These are phyloP conservation scores for Xiphydria camelus DNA, from an alignment of 2,888 invertebrate genomes.

Conservation along the genomic window DNA sequence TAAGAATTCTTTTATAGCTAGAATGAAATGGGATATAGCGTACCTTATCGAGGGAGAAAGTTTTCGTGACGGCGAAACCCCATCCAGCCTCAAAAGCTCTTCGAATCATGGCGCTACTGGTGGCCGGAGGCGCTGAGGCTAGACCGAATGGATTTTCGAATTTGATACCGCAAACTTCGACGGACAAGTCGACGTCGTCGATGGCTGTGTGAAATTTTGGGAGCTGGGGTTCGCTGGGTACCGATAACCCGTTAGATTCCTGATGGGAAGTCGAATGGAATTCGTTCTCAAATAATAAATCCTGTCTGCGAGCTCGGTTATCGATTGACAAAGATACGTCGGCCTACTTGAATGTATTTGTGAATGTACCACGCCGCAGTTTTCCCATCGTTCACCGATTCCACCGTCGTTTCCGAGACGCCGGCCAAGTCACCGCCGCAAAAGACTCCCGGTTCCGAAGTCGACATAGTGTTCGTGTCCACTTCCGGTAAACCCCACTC, in stretches of 20 bases:
- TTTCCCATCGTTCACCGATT: conserved; percentile 98
- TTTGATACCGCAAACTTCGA: conserved; percentile 89
- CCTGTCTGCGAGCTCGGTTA: too few relatives aligned
- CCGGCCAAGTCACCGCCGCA: conserved; percentile 96
- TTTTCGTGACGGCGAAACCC: conserved; percentile 98
- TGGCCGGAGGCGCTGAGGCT: conserved; percentile 96
- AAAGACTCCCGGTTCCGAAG: conserved; percentile 79
- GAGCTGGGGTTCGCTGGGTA: conserved; percentile 70
- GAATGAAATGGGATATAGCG: conserved; percentile 13
- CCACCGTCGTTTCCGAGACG: conserved; percentile 95
- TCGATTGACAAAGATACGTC: not conserved
- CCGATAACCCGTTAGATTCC: conserved; percentile 60
- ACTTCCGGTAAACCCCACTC: conserved; percentile 81
- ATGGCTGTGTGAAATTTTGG: conserved; percentile 93
- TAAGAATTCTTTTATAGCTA: too few relatives aligned
- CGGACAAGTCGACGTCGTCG: conserved; percentile 91
- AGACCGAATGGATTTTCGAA: conserved; percentile 97
- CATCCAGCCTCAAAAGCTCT: conserved; percentile 95
- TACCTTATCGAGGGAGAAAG: conserved; percentile 92
- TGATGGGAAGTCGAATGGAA: conserved; percentile 22
- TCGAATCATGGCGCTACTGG: conserved; percentile 92
- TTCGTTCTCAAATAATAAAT: too few relatives aligned
- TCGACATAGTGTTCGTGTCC: conserved; percentile 76
- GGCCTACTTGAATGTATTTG: conserved; percentile 79
- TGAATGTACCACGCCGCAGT: conserved; percentile 96